phyloP scores from a whole-genome alignment of 2,797 vertebrate genomes.

The Peromyscus nudipes region DNA sequence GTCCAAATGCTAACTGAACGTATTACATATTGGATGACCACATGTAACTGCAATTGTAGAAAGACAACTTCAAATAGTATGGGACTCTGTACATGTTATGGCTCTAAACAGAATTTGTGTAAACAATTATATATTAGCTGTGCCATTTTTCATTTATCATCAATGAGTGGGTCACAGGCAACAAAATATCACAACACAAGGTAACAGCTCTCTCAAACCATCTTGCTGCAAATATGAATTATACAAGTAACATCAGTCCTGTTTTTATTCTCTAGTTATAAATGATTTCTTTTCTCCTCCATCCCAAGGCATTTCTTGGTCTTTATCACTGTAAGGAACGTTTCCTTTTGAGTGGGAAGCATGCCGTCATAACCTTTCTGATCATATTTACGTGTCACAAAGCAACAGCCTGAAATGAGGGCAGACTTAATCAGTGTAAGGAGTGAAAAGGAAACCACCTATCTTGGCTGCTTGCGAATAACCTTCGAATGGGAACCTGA shows the following conservation, averaged over 20 bases:
- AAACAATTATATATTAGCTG: neutral
- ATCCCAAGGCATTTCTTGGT: accelerated
- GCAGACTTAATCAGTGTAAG: neutral
- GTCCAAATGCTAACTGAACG: neutral
- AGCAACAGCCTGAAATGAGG: neutral
- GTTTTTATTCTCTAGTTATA: neutral
- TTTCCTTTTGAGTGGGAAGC: neutral
- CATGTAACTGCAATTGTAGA: neutral
- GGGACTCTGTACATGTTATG: accelerated
- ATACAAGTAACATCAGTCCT: neutral
- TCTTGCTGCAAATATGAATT: neutral
- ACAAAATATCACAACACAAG: neutral
- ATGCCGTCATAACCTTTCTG: neutral
- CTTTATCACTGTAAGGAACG: neutral
- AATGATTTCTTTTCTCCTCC: neutral
- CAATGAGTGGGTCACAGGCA: neutral
- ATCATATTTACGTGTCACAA: neutral
- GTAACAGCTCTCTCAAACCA: neutral
- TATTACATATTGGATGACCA: neutral
- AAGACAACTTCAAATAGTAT: neutral
- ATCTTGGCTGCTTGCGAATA: neutral
- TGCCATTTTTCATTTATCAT: neutral
- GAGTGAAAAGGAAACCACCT: neutral
- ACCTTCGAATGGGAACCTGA: neutral
- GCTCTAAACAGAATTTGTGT: neutral